phyloP scores from a whole-genome alignment of 2,797 vertebrate genomes.

The Falco concolor region DNA sequence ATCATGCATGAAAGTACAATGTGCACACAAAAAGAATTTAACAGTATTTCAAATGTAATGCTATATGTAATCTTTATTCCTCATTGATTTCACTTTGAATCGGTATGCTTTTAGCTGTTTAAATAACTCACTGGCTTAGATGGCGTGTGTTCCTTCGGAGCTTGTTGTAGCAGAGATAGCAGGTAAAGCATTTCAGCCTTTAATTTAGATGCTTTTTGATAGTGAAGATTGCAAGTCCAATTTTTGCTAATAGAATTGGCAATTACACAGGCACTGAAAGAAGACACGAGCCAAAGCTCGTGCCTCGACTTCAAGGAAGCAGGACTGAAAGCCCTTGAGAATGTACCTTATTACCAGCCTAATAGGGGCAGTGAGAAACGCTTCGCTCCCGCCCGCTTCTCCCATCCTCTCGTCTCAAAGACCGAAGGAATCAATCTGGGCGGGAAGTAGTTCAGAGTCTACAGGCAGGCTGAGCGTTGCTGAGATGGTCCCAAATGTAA shows the following conservation, averaged over 20 bases:
- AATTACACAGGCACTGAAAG: background rate
- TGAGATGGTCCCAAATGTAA: background rate
- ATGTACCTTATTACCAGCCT: background rate
- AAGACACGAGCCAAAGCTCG: background rate
- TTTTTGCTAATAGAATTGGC: background rate
- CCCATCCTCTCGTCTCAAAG: background rate
- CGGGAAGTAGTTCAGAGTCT: background rate
- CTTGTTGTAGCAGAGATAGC: background rate
- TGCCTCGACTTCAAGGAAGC: background rate
- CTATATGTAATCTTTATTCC: background rate
- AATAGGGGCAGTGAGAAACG: background rate
- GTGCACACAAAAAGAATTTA: rapidly evolving
- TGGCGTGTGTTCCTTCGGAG: background rate
- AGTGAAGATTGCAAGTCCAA: background rate
- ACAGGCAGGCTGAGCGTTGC: background rate
- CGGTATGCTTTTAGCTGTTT: background rate
- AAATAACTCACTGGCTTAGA: background rate
- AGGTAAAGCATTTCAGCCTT: background rate
- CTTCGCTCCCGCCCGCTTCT: background rate
- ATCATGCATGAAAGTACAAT: background rate
- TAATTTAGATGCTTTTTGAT: background rate
- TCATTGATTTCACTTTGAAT: background rate
- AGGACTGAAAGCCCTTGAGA: background rate
- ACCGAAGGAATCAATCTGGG: background rate
- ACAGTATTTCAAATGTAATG: background rate